Conservation (phyloP, 2,888 invertebrate species). For the Pseudanteris insignis region DNA sequence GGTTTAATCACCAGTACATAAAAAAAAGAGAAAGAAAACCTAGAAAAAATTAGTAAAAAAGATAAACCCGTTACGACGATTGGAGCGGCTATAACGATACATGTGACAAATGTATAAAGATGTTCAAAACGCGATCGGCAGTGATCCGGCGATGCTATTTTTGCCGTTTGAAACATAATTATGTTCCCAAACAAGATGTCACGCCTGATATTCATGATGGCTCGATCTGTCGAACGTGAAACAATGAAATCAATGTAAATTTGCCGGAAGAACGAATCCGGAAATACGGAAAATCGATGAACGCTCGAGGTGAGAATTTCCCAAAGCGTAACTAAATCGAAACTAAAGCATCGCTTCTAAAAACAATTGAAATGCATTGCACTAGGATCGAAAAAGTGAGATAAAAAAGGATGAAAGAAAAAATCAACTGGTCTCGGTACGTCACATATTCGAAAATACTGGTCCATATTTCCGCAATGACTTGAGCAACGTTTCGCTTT, state of each 20-base stretch:
- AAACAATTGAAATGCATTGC: slow-evolving; percentile 11
- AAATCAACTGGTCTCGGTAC: not conserved
- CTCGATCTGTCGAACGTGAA: slow-evolving; percentile 20
- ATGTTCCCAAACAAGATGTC: not conserved
- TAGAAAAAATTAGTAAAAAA: no score
- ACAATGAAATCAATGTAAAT: slow-evolving; percentile 16
- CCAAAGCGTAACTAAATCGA: slow-evolving; percentile 17
- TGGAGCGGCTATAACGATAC: no score
- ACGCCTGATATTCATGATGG: slow-evolving; percentile 9
- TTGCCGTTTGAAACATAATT: no score
- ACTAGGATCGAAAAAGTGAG: slow-evolving; percentile 16
- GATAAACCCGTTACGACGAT: no score
- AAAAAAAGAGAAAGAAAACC: no score
- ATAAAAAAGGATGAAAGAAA: slow-evolving; percentile 7
- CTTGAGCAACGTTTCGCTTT: slow-evolving; percentile 13
- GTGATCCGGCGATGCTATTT: no score
- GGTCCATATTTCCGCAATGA: slow-evolving; percentile 10
- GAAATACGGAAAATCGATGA: slow-evolving; percentile 24
- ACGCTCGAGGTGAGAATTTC: slow-evolving; percentile 13
- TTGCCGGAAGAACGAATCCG: slow-evolving; percentile 19
- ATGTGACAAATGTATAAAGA: no score
- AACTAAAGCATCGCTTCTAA: slow-evolving; percentile 12
- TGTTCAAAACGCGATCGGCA: no score
- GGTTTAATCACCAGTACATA: slow-evolving; percentile 8
- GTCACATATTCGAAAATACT: slow-evolving; percentile 7